Base-by-base conservation (phyloP, 2,113 vertebrate genomes). In the Toxostoma redivivum region DNA sequence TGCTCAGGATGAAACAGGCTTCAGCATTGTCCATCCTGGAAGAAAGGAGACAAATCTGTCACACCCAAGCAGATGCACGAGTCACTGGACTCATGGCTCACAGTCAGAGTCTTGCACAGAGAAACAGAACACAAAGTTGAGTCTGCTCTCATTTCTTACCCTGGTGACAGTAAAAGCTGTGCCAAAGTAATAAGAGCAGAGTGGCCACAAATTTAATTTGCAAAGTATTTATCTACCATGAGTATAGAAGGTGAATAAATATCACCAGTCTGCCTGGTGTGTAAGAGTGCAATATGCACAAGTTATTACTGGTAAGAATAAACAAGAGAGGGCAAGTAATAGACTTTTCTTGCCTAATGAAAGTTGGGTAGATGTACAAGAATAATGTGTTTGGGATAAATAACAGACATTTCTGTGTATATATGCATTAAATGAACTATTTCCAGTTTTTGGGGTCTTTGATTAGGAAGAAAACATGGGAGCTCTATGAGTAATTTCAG, bases 1-100 rank as follows among this genome's bases (percentile, higher is more conserved):
- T 99, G 97, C 99, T 99, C 76, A 99, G 97, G 89, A 99, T 99
- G 77, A 99, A 99, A 97, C 99, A 99, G 79, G 99, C 99, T 82
- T 99, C 99, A 15, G 99, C 99, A 83, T 99, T 98, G 53, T 99
- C 99, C 99, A 99, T 99, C 96, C 99, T 99, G 97, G 87, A 95
- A 86, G 53, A 58, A 13, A 86, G 70, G 79, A 87, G 84, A 91
- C 77, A 96, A 83, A 57, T 12, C 31, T 72, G 74, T 94, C 81
- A 95, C 28, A 38, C 35, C 56, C 60, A 67, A n/a, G 24, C 81
- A 76, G 61, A 28, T 51, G 15, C 50, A 51, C 27, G 11, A 45
- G 18, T 24, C 60, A 10, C 1, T 48, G 51, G 31, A 65, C 10
- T 42, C 40, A 2, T 38, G 33, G 95, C 81, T 88, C 53, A 45